phyloP scores from a whole-genome alignment of 1,140 invertebrate species.

The Oreohelix idahoensis region DNA sequence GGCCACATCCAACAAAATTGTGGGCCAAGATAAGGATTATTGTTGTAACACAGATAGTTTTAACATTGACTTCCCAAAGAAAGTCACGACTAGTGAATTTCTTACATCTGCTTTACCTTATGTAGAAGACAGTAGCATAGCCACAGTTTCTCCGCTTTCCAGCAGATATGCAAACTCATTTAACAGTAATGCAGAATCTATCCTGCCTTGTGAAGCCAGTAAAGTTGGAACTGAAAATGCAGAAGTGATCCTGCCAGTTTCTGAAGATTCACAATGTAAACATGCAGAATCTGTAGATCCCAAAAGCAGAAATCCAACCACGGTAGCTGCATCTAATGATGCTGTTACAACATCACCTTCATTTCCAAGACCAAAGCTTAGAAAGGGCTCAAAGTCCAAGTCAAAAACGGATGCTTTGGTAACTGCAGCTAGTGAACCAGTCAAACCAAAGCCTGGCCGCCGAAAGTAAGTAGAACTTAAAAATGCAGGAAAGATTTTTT shows the following conservation, averaged over 20 bases:
- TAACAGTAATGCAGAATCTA: background rate
- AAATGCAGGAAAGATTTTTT: conserved; percentile 42
- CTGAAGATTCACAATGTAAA: background rate
- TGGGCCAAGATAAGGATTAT: background rate
- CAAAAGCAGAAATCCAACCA: background rate
- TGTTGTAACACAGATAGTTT: background rate
- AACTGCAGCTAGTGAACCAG: background rate
- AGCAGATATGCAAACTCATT: background rate
- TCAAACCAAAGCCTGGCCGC: conserved; percentile 28
- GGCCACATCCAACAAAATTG: background rate
- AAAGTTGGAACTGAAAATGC: background rate
- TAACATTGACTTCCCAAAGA: background rate
- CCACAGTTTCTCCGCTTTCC: background rate
- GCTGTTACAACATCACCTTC: background rate
- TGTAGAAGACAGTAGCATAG: background rate
- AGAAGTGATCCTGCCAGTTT: background rate
- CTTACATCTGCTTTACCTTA: background rate
- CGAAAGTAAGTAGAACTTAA: conserved; percentile 28
- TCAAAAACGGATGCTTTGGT: background rate
- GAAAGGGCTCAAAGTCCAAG: conserved; percentile 4
- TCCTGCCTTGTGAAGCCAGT: background rate
- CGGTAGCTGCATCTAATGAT: background rate
- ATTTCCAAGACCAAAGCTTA: conserved; percentile 9
- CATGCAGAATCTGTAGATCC: background rate
- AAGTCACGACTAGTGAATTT: background rate